Evolutionary conservation across 2,797 vertebrate genomes (phyloP).

Genomic region (Ataeniobius toweri): DNA sequence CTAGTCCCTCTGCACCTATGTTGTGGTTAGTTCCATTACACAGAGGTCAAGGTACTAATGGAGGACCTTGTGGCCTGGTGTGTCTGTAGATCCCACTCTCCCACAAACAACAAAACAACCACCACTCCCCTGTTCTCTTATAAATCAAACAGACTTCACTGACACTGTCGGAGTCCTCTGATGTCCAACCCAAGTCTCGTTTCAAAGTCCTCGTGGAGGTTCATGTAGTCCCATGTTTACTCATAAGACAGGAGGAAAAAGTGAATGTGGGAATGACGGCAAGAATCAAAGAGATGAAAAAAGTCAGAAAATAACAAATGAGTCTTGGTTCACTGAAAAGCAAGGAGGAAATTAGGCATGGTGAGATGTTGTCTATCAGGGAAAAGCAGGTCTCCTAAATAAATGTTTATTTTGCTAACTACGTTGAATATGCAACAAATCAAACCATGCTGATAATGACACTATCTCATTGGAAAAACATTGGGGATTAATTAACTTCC

Average conservation of each 20-base stretch:
- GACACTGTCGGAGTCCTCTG: conserved; percentile 73
- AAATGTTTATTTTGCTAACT: conserved; percentile 69
- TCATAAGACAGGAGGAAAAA: conserved; percentile 61
- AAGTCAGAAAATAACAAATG: conserved; percentile 38
- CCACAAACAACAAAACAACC: conserved; percentile 43
- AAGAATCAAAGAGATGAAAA: conserved; percentile 34
- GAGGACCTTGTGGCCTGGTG: conserved; percentile 81
- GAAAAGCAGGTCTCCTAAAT: conserved; percentile 49
- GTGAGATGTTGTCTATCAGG: conserved; percentile 47
- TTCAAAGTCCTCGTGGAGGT: conserved; percentile 77
- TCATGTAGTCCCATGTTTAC: conserved; percentile 76
- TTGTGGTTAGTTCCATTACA: conserved; percentile 72
- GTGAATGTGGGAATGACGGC: conserved; percentile 33
- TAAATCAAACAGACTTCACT: conserved; percentile 82
- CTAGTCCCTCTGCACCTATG: conserved; percentile 55
- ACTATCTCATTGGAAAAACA: conserved; percentile 32
- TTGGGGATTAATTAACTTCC: conserved; percentile 13
- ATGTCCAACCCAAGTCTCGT: conserved; percentile 78
- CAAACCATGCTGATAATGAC: conserved; percentile 47
- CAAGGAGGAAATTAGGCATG: conserved; percentile 45
- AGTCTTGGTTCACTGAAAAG: conserved; percentile 44
- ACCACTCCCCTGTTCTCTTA: conserved; percentile 67
- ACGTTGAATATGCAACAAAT: conserved; percentile 63
- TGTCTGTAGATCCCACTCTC: conserved; percentile 75
- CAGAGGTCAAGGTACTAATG: conserved; percentile 85